A percentile compares a stretch with the other conserved stretches of the same genome.
phyloP scores from a whole-genome alignment of 2,113 vertebrate genomes.

The Myrmophylax atrothorax region DNA sequence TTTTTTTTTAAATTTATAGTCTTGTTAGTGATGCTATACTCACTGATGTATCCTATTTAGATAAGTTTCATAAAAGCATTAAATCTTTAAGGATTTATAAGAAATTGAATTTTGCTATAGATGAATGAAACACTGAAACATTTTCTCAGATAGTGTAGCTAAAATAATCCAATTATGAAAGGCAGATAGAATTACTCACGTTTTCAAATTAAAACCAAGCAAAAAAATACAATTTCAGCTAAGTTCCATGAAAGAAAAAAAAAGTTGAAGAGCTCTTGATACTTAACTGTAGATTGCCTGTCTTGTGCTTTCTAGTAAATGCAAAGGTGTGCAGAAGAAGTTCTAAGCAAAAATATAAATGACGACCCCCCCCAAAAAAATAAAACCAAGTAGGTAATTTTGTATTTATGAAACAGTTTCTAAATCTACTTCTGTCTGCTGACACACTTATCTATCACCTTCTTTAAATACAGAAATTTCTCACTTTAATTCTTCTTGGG shows the following conservation, averaged over 20 bases:
- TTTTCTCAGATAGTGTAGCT: background rate
- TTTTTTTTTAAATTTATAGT: background rate
- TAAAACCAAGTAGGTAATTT: background rate
- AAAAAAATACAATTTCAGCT: background rate
- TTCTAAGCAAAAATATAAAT: background rate
- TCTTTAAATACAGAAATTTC: background rate
- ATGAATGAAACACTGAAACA: conserved; percentile 25
- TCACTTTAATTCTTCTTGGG: background rate
- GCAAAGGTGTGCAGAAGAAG: background rate
- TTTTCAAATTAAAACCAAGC: background rate
- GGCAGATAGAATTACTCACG: background rate
- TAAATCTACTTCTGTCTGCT: background rate
- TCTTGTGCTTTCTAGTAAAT: background rate
- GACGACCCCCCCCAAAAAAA: background rate
- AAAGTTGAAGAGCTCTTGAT: background rate
- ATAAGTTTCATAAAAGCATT: background rate
- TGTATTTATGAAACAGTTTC: background rate
- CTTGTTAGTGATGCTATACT: background rate
- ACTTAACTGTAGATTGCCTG: background rate
- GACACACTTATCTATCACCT: background rate
- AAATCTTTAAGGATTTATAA: background rate
- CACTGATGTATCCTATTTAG: background rate
- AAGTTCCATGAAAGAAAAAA: background rate
- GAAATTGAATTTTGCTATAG: background rate
- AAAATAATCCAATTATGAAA: conserved; percentile 6